Base-by-base conservation (phyloP, 2,113 vertebrate genomes). In the Falcunculus frontatus region DNA sequence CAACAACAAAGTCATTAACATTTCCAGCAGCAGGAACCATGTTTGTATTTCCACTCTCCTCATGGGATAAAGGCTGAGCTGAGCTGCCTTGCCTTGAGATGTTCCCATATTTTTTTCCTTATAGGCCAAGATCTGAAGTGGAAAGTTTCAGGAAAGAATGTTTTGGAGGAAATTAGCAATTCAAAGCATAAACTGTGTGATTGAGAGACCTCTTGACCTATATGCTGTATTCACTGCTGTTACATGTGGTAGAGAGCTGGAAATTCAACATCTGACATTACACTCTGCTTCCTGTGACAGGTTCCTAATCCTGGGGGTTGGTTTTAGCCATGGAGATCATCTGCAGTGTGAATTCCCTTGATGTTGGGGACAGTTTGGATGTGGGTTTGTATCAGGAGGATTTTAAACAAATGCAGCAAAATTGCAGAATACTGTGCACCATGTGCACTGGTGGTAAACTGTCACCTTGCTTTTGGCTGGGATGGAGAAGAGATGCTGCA, bases 1-100 rank as follows among this genome's bases (percentile, higher is more conserved):
- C 79, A 95, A 87, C 70, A 95, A 84, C 55, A 67, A 75, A 95
- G 57, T 16, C 39, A 78, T 92, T 93, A 94, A 57, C 86, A 68
- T 90, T 94, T 93, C 56, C 74, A 94, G 77, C 86, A 89, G 84
- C 74, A 64, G 73, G 89, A 69, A 89, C 46, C 2, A 12, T 92
- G 42, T 91, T 95, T 96, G 69, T 93, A 42, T 92, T 96, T 91
- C 88, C 49, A 62, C 79, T 68, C 76, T 64, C 17, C 32, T 81
- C 52, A 1, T 72, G 77, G 83, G 76, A 90, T 65, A 68, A 73
- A 78, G 65, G 49, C 88, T 68, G 65, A 90, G 59, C 68, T 88
- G 79, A 84, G 60, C 37, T 92, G 76, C 80, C 52, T 90, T 90
- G 49, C 39, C 69, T 95, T 64, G 20, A 73, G 84, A 79, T 22